These are phyloP conservation scores for Eulacestoma nigropectus DNA, from an alignment of 2,113 vertebrate genomes.

Conservation along the genomic window DNA sequence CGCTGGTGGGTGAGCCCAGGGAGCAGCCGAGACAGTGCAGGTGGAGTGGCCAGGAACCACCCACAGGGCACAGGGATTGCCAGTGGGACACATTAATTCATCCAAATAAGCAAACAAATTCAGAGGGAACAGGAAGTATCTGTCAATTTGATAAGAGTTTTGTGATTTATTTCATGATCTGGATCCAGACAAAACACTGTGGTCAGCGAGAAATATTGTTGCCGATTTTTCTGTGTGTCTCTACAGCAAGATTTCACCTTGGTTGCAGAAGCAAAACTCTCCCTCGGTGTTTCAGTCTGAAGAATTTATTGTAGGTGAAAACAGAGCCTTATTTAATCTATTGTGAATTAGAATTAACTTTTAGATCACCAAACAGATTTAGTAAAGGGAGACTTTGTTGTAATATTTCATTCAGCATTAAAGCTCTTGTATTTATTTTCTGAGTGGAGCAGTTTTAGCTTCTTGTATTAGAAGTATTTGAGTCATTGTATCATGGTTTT, in stretches of 20 bases:
- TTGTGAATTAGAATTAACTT: neutral
- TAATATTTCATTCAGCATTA: neutral
- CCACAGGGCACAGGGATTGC: too few relatives aligned
- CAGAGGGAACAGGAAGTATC: too few relatives aligned
- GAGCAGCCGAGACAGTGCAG: too few relatives aligned
- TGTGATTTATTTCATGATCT: neutral
- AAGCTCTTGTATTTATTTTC: neutral
- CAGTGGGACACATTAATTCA: rapidly evolving
- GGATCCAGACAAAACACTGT: neutral
- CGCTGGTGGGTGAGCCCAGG: rapidly evolving
- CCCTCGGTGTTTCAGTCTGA: neutral
- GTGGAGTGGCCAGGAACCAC: neutral
- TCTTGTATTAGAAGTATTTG: neutral
- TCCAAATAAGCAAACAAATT: neutral
- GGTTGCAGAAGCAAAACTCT: neutral
- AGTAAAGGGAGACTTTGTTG: neutral
- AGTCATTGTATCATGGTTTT: neutral
- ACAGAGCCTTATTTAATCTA: neutral
- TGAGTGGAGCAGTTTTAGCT: neutral
- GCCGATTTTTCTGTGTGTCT: neutral
- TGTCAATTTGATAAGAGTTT: neutral
- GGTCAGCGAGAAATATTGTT: rapidly evolving
- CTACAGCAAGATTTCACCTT: neutral
- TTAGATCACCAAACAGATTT: neutral
- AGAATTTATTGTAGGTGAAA: neutral